Evolutionary conservation across 2,113 vertebrate species (phyloP).

Genomic region (Neodontobutis hainanensis): DNA sequence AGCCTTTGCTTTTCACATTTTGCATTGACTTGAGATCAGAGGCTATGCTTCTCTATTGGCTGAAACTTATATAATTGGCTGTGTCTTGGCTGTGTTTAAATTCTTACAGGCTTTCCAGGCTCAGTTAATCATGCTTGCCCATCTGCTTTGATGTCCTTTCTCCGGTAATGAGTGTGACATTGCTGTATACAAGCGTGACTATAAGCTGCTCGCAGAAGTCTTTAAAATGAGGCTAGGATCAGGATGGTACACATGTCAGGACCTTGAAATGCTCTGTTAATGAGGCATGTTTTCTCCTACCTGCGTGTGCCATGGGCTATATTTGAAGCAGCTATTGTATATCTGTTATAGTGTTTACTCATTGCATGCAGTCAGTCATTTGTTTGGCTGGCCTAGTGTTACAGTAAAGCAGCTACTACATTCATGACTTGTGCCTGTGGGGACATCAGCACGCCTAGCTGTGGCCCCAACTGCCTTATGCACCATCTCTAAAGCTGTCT

Average conservation of each 20-base stretch:
- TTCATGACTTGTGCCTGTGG: slow-evolving; percentile 39
- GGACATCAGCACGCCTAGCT: slow-evolving; percentile 60
- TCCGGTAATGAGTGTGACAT: slow-evolving; percentile 62
- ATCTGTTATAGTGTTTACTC: slow-evolving; percentile 10
- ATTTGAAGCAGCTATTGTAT: not conserved
- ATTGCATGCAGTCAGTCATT: not conserved
- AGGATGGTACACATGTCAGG: slow-evolving; percentile 11
- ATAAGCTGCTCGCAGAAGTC: slow-evolving; percentile 32
- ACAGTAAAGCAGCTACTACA: slow-evolving; percentile 7
- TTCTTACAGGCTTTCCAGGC: slow-evolving; percentile 42
- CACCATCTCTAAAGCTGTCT: slow-evolving; percentile 54
- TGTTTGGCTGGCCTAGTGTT: not conserved
- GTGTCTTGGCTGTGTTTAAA: slow-evolving; percentile 48
- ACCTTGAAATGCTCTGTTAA: slow-evolving; percentile 16
- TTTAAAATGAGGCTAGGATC: slow-evolving; percentile 32
- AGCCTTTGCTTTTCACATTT: slow-evolving; percentile 6
- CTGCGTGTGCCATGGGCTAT: not conserved
- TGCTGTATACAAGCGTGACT: slow-evolving; percentile 41
- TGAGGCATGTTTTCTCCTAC: slow-evolving; percentile 9
- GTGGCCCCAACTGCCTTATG: slow-evolving; percentile 48
- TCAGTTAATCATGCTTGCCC: slow-evolving; percentile 51
- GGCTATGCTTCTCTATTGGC: slow-evolving; percentile 21
- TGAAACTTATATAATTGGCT: slow-evolving; percentile 32
- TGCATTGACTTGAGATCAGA: slow-evolving; percentile 25
- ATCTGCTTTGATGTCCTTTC: slow-evolving; percentile 70